A percentile compares a stretch with the other conserved stretches of the same genome.
These are phyloP conservation scores for Leguminivora glycinivorella DNA, from an alignment of 1,140 invertebrate genomes.

Conservation along the genomic window DNA sequence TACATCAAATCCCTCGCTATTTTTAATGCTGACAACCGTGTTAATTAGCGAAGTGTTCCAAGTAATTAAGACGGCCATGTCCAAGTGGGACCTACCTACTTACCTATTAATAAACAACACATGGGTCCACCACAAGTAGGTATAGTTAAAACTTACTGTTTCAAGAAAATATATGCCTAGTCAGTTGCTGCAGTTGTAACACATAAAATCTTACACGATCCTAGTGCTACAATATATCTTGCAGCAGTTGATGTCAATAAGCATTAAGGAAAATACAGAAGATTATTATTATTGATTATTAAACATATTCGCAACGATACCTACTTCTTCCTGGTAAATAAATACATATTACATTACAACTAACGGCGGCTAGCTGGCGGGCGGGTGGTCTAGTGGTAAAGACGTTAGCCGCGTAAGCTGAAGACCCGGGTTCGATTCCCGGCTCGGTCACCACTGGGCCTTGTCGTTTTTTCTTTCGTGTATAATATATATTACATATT, in stretches of 20 bases:
- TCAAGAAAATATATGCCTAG: background rate
- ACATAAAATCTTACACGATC: background rate
- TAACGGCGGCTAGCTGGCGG: too few species aligned
- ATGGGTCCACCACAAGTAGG: conserved; percentile 7
- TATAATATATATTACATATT: too few species aligned
- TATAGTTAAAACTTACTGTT: background rate
- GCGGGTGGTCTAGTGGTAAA: too few species aligned
- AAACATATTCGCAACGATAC: too few species aligned
- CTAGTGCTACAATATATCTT: background rate
- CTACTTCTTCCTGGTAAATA: too few species aligned
- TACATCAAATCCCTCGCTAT: background rate
- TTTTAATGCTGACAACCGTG: background rate
- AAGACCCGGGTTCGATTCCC: too few species aligned
- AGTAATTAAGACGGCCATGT: conserved; percentile 14
- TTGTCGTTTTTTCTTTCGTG: too few species aligned
- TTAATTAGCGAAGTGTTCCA: conserved; percentile 7
- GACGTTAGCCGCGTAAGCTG: too few species aligned
- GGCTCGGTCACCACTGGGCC: too few species aligned
- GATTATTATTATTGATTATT: background rate
- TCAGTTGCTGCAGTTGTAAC: background rate
- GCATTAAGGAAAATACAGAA: background rate
- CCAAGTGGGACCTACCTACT: conserved; percentile 16
- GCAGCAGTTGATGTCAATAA: too few species aligned
- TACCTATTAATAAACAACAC: conserved; percentile 17
- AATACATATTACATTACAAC: too few species aligned